Base-by-base conservation (phyloP, 2,797 vertebrate genomes). In the Sternarchorhynchus goeldii region DNA sequence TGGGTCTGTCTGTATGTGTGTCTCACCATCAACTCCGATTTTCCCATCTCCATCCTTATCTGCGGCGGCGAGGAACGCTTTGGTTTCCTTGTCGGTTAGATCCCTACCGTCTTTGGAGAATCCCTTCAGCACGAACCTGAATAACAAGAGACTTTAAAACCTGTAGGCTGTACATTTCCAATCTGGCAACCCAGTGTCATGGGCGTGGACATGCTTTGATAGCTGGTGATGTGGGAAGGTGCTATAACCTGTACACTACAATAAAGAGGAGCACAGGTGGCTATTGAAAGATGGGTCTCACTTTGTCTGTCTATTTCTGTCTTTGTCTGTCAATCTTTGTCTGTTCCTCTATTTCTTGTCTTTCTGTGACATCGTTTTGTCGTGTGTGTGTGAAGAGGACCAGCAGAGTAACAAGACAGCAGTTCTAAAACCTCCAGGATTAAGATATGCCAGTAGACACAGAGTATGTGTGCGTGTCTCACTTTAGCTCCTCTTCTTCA, bases 31-130 rank as follows among this genome's bases (percentile, higher is more conserved):
- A 6, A 93, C 92, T 68, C 96, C 96, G 8, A 99, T 98, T 92
- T 97, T 99, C 50, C 96, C 97, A 1, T 99, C 96, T 71, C 96
- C 95, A 0, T 99, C 96, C 90, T 96, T 97, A 89, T 99, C 97
- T 20, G 95, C 97, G 17, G 96, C 96, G 36, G 89, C 82, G 82
- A 99, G 88, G 86, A 99, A 94, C 32, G 81, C 91, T 92, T 95
- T 95, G 39, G 95, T 97, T 92, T 99, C 97, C 32, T 89, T 92
- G 69, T 93, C 94, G n/a, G 95, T 94, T 83, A 99, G 91, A 73
- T 95, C 94, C 91, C 97, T 93, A 86, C 94, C 96, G 0, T 96
- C 92, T 64, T 94, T 75, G 60, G 92, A 88, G 87, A 98, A 98
- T 18, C 95, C 93, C 86, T 96, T 95, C 88, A 98, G 90, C 70